These are phyloP conservation scores for Pogonomyrmex barbatus DNA, from an alignment of 1,140 invertebrate species.

Conservation along the genomic window DNA sequence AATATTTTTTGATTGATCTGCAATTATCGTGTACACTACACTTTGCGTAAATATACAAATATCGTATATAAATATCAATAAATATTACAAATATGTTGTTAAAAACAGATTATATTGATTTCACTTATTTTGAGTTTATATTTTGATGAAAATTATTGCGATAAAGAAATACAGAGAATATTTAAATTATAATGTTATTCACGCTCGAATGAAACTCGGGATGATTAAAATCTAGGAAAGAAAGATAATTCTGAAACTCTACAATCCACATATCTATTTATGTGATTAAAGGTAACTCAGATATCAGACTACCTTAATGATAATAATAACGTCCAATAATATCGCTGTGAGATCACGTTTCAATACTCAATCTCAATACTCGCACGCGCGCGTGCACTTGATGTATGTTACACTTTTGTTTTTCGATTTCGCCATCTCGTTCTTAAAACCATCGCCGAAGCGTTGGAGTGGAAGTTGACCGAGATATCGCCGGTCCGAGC, in stretches of 20 bases:
- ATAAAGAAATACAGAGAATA: not conserved
- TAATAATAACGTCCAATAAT: conserved; percentile 37
- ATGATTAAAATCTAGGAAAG: conserved; percentile 13
- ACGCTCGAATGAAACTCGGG: not conserved
- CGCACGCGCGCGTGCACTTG: not conserved
- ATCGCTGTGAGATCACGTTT: not conserved
- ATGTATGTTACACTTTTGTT: conserved; percentile 19
- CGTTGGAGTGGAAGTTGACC: conserved; percentile 12
- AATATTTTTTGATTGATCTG: conserved; percentile 6
- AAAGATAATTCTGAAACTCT: not conserved
- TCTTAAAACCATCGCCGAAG: conserved; percentile 31
- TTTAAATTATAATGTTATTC: conserved; percentile 8
- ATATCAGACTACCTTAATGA: not conserved
- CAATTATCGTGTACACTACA: too few species aligned
- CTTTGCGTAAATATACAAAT: not conserved
- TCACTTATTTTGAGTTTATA: conserved; percentile 7
- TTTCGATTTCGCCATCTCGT: conserved; percentile 29
- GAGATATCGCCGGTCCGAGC: conserved; percentile 41
- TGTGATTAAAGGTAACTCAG: not conserved
- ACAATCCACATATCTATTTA: conserved; percentile 8
- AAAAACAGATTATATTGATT: not conserved
- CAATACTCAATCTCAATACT: conserved; percentile 29
- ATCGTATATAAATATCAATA: too few species aligned
- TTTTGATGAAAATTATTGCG: not conserved
- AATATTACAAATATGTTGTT: too few species aligned